A percentile compares a stretch with the other conserved stretches of the same genome.
Conservation (phyloP, 1,140 invertebrate species). For the Eubasilissa regina region DNA sequence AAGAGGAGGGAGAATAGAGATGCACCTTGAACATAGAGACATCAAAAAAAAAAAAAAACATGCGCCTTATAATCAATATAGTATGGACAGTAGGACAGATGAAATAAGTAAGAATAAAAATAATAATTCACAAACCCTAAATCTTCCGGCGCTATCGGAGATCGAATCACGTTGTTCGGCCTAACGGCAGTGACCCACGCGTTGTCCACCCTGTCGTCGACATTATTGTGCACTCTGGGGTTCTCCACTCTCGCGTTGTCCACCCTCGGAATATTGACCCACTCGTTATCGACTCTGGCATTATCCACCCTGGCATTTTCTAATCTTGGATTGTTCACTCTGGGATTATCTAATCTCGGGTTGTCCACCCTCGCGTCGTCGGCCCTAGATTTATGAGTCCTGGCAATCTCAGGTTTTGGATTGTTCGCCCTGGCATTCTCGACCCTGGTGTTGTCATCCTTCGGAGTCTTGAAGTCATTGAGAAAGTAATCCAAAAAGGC, state of each 20-base stretch:
- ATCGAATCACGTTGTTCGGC: background rate
- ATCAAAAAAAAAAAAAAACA: no score
- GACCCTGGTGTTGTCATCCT: background rate
- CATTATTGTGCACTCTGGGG: background rate
- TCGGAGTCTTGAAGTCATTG: no score
- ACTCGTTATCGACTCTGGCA: background rate
- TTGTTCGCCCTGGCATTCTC: conserved; percentile 1
- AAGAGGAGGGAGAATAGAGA: no score
- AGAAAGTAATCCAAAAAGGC: no score
- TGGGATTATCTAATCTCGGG: background rate
- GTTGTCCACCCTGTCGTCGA: conserved; percentile 14
- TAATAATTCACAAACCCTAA: background rate
- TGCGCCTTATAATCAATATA: no score
- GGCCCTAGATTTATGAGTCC: background rate
- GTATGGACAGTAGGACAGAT: no score
- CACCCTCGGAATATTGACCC: background rate
- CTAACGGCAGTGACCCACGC: conserved; percentile 9
- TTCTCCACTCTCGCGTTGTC: background rate
- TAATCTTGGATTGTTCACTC: background rate
- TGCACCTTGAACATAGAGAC: no score
- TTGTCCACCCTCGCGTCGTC: background rate
- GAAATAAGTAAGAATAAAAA: no score
- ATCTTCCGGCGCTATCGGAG: background rate
- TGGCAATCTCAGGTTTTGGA: background rate
- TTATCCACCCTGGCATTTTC: background rate